Percentiles rank a stretch among this genome's conserved stretches.
phyloP scores from a whole-genome alignment of 2,888 invertebrate genomes.

The Diploptera punctata region DNA sequence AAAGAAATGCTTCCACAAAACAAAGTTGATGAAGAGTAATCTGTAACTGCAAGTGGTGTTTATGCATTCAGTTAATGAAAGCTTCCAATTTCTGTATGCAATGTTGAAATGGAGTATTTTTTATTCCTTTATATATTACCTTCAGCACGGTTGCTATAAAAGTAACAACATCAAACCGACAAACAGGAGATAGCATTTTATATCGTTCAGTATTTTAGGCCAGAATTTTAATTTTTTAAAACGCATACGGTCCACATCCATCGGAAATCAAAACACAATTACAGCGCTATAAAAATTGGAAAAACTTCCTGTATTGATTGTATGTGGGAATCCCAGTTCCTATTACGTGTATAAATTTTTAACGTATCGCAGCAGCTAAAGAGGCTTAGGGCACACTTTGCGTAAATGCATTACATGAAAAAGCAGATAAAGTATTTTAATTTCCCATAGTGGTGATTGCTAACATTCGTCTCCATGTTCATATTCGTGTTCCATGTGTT shows the following conservation, averaged over 20 bases:
- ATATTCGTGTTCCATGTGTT: too few relatives aligned
- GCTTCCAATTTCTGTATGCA: too few relatives aligned
- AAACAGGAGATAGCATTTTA: not conserved
- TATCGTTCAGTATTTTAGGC: not conserved
- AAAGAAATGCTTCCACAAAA: too few relatives aligned
- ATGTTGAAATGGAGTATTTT: too few relatives aligned
- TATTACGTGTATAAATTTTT: conserved; percentile 22
- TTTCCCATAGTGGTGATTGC: conserved; percentile 11
- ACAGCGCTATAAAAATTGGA: conserved; percentile 27
- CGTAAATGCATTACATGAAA: conserved; percentile 21
- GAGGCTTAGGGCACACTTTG: conserved; percentile 24
- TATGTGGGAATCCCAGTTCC: conserved; percentile 14
- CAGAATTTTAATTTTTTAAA: conserved; percentile 24
- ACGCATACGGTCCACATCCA: conserved; percentile 18
- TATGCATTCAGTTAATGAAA: too few relatives aligned
- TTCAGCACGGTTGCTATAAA: not conserved
- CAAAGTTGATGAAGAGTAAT: too few relatives aligned
- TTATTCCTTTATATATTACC: not conserved
- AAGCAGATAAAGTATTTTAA: conserved; percentile 17
- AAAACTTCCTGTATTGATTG: conserved; percentile 28
- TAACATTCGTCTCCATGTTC: too few relatives aligned
- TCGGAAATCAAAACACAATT: conserved; percentile 30
- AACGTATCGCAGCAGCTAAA: conserved; percentile 18
- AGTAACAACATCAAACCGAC: not conserved
- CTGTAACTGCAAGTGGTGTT: too few relatives aligned